A percentile compares a stretch with the other conserved stretches of the same genome.
phyloP scores from a whole-genome alignment of 2,797 vertebrate species.

The Hozukius guyotensis region DNA sequence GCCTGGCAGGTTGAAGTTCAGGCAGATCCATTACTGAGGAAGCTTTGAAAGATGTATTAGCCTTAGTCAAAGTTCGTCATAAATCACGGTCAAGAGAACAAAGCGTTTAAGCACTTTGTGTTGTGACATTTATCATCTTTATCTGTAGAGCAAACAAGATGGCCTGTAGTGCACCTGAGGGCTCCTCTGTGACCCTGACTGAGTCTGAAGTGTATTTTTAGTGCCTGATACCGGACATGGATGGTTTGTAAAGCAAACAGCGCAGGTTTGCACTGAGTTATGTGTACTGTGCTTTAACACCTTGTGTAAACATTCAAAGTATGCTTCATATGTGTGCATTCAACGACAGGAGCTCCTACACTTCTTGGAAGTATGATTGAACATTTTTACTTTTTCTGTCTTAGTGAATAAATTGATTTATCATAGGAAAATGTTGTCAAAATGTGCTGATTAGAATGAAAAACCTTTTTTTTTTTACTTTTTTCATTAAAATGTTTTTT shows the following conservation, averaged over 20 bases:
- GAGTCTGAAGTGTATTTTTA: conserved; percentile 75
- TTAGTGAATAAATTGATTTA: neutral
- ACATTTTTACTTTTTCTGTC: neutral
- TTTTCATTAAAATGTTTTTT: neutral
- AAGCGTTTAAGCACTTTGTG: conserved; percentile 56
- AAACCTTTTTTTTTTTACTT: neutral
- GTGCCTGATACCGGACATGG: conserved; percentile 72
- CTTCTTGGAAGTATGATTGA: conserved; percentile 5
- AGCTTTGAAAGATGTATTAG: conserved; percentile 52
- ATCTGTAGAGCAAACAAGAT: conserved; percentile 58
- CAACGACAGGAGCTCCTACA: conserved; percentile 9
- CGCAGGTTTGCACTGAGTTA: conserved; percentile 60
- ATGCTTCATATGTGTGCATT: conserved; percentile 43
- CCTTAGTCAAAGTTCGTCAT: conserved; percentile 53
- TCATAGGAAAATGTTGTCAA: neutral
- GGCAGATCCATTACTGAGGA: conserved; percentile 58
- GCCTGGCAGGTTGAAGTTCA: conserved; percentile 47
- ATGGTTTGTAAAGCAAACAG: conserved; percentile 81
- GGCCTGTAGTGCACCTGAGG: conserved; percentile 54
- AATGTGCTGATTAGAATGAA: neutral
- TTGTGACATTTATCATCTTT: conserved; percentile 74
- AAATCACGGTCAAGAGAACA: conserved; percentile 67
- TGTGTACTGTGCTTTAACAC: conserved; percentile 57
- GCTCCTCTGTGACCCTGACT: conserved; percentile 57
- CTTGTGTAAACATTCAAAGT: conserved; percentile 74